A percentile compares a stretch with the other conserved stretches of the same genome.
phyloP scores from a whole-genome alignment of 2,113 vertebrate genomes.

The Andinoacara biseriatus region DNA sequence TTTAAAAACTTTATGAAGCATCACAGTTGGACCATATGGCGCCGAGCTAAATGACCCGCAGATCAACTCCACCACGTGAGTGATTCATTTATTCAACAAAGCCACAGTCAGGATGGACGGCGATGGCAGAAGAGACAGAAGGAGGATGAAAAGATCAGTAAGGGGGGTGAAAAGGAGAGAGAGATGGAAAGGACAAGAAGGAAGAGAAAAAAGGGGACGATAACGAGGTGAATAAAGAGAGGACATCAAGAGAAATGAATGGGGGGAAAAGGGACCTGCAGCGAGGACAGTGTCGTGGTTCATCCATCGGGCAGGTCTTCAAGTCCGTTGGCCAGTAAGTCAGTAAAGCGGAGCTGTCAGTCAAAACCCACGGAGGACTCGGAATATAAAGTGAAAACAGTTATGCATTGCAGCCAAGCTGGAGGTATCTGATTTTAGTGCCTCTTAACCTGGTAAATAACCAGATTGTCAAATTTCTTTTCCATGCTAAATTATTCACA shows the following conservation, averaged over 20 bases:
- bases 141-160: slow-evolving; percentile 26
- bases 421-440: neutral
- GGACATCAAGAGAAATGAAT: slow-evolving; percentile 15
- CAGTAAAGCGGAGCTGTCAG: slow-evolving; percentile 31
- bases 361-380: slow-evolving; percentile 5
- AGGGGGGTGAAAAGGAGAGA: slow-evolving; percentile 9
- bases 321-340: slow-evolving; percentile 1
- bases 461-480: neutral
- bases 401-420: neutral
- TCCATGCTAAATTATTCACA: neutral
- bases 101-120: slow-evolving; percentile 16
- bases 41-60: slow-evolving; percentile 48
- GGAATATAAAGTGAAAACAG: slow-evolving; percentile 18
- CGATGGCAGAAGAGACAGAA: slow-evolving; percentile 6
- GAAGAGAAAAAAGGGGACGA: neutral
- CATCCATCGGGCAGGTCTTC: slow-evolving; percentile 24
- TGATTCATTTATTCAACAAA: slow-evolving; percentile 72
- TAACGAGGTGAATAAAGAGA: neutral
- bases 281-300: slow-evolving; percentile 17
- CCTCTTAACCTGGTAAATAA: neutral
- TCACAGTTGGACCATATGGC: slow-evolving; percentile 58
- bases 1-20: slow-evolving; percentile 48
- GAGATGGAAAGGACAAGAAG: neutral
- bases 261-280: neutral
- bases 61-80: slow-evolving; percentile 54